Evolutionary conservation across 2,113 vertebrate species (phyloP).

Genomic region (Perognathus longimembris): DNA sequence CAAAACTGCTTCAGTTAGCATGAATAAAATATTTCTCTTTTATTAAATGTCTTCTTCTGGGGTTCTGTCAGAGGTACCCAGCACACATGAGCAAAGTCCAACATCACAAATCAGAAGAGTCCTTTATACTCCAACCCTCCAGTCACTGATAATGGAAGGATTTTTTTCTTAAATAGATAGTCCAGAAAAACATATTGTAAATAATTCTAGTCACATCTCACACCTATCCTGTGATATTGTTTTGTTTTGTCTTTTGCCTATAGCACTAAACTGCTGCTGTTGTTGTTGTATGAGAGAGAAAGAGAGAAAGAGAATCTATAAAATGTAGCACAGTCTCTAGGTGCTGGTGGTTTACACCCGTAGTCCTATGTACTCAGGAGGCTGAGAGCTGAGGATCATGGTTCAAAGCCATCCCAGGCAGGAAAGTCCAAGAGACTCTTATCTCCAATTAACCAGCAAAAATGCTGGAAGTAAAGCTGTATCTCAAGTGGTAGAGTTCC

Average conservation of each 20-base stretch:
- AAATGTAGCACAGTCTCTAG: not conserved
- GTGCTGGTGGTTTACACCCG: too few species aligned
- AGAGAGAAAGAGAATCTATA: not conserved
- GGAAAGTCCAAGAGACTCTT: too few species aligned
- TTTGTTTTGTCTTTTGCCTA: slow-evolving; percentile 68
- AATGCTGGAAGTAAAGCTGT: too few species aligned
- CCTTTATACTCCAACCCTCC: not conserved
- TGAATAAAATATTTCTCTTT: slow-evolving; percentile 49
- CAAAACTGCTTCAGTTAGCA: slow-evolving; percentile 69
- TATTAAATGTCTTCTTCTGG: slow-evolving; percentile 63
- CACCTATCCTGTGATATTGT: not conserved
- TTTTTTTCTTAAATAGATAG: slow-evolving; percentile 47
- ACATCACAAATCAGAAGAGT: slow-evolving; percentile 8
- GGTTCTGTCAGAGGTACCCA: not conserved
- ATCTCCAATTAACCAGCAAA: too few species aligned
- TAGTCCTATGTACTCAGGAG: too few species aligned
- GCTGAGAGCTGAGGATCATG: too few species aligned
- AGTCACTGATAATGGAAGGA: not conserved
- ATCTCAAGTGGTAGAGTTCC: too few species aligned
- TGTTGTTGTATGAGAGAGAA: not conserved
- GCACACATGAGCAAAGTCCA: not conserved
- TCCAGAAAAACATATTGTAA: slow-evolving; percentile 26
- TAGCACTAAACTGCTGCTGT: slow-evolving; percentile 7
- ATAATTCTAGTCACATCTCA: slow-evolving; percentile 29
- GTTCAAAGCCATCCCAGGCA: too few species aligned